Evolutionary conservation across 2,797 vertebrate genomes (phyloP), one percentile per base, ranked within the genome.

Genomic region (Macropus fuliginosus): DNA sequence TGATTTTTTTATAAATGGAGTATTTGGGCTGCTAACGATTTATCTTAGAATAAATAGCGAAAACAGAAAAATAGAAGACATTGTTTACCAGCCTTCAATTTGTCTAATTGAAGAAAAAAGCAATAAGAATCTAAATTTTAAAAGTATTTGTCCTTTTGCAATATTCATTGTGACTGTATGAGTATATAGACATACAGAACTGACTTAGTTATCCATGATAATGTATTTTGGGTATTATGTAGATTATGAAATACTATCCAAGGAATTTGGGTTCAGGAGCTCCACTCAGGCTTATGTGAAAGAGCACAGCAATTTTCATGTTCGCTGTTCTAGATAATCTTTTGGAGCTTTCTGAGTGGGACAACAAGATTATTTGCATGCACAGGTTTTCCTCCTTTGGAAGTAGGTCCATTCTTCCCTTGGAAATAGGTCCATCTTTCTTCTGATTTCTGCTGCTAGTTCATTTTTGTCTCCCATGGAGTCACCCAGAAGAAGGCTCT

Each of bases 121-220:
- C 6, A 55, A 89, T 62, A 93, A 55, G 90, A 89, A 14, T 56
- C 74, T 2, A 93, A 91, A 92, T 91, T 94, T 96, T 5, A 14
- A 54, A 81, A 94, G 24, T 31, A 1, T 91, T 91, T 50, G 14
- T 91, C 27, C 31, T 91, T 21, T 90, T 96, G 31, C 93, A 57
- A 91, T 91, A 95, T 95, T 96, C 28, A 97, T 55, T 91, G 91
- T 74, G 94, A 91, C 55, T 66, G 0, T 28, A 62, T 96, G 91
- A 94, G 66, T 94, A 55, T 59, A 5, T 93, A 91, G 91, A 55
- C 18, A 92, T 94, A 95, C 50, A 2, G 12, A 46, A 89, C 90
- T 96, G 93, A 96, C 13, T 96, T 56, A 56, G 94, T 95, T 94
- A 34, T 94, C 90, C 59, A 27, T 92, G 54, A 91, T 97, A 94